phyloP scores from a whole-genome alignment of 2,113 vertebrate species.

The Regulus satrapa region DNA sequence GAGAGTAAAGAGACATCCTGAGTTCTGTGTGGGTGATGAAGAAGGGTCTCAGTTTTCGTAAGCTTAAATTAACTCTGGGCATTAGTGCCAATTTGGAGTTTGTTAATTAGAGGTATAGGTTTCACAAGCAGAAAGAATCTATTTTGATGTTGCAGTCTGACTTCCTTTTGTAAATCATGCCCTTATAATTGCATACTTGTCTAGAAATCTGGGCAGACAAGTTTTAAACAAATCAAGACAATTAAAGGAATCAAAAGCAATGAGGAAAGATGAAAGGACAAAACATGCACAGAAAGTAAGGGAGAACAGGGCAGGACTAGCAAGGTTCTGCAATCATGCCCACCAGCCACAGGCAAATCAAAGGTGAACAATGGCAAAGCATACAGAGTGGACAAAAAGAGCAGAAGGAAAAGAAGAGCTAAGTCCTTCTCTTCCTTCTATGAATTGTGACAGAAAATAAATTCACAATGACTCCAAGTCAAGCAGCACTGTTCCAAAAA shows the following conservation, averaged over 20 bases:
- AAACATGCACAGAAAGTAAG: background rate
- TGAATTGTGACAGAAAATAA: background rate
- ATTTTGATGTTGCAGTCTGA: background rate
- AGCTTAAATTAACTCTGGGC: background rate
- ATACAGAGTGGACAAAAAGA: background rate
- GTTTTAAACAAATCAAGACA: background rate
- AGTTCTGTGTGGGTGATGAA: background rate
- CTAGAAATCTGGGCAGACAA: background rate
- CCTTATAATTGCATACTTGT: background rate
- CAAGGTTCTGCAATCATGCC: background rate
- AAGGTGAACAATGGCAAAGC: background rate
- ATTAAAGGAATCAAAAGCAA: background rate
- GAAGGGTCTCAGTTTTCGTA: background rate
- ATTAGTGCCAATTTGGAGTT: background rate
- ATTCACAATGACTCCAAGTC: background rate
- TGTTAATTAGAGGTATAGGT: background rate
- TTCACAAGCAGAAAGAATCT: background rate
- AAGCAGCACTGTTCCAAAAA: background rate
- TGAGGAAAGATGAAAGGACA: background rate
- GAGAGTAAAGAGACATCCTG: background rate
- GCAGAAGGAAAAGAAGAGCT: background rate
- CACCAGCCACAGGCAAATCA: background rate
- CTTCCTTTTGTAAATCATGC: background rate
- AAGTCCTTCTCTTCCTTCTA: background rate
- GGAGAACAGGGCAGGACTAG: background rate